Evolutionary conservation across 30 jellyfish, hydroid and myxozoan genomes (phyloP).

Genomic region (Turritopsis rubra): DNA sequence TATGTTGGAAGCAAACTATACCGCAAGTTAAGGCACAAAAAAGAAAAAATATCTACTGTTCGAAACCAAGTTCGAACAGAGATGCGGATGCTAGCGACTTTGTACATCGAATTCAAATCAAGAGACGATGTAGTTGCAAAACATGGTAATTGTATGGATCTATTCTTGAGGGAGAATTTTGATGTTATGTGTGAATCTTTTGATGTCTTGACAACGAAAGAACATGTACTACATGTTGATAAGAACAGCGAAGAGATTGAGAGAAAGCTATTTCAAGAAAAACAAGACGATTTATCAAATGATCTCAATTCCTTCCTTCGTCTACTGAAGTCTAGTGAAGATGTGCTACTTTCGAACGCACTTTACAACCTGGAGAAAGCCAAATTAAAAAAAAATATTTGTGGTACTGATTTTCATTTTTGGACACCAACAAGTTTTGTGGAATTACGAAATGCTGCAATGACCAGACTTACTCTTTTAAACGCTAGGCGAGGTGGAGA

Average conservation of each 20-base stretch:
- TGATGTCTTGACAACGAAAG: neutral
- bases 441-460: slow-evolving; percentile 2
- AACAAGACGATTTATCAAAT: neutral
- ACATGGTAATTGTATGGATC: neutral
- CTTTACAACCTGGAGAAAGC: slow-evolving; percentile 6
- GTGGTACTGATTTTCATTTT: neutral
- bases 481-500: slow-evolving; percentile 13
- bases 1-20: neutral
- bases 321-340: slow-evolving; percentile 9
- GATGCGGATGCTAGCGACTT: neutral
- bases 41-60: slow-evolving; percentile 2
- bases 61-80: neutral
- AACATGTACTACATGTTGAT: neutral
- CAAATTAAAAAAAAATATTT: neutral
- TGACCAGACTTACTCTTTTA: slow-evolving; percentile 6
- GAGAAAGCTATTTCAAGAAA: neutral
- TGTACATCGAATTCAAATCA: neutral
- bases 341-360: neutral
- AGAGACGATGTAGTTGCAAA: neutral
- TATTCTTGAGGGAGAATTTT: neutral
- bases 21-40: slow-evolving; percentile 1
- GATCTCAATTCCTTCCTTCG: neutral
- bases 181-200: neutral
- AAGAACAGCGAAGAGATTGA: neutral
- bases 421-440: slow-evolving; percentile 6